Base-by-base conservation (phyloP, 2,888 invertebrate species). In the Drosophila kuntzei region DNA sequence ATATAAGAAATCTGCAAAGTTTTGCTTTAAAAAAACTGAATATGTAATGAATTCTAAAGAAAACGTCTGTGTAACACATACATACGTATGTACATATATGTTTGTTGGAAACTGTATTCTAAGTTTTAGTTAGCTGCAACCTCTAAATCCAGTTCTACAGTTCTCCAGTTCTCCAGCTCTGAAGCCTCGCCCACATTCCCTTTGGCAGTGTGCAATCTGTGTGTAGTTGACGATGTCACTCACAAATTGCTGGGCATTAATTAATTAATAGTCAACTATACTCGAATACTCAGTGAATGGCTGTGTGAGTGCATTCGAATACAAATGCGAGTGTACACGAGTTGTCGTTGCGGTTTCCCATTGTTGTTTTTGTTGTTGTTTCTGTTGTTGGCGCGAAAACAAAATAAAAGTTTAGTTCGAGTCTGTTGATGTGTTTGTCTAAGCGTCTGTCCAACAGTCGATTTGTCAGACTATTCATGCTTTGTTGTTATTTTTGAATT, bases 211-310 rank as follows among this genome's bases (percentile, higher is more conserved):
- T 18, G 39, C 18, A 18, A 18, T 18, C 18, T 39, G 39, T 16
- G 39, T 36, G 36, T 41, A 59, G 53, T 61, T 51, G 58, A 43
- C 60, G 68, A 67, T 57, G 69, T 60, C 66, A 62, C 51, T 54
- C 50, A 41, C 73, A 76, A 76, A 59, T 65, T 51, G 86, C 64
- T 67, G 57, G 51, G 71, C 71, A 71, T 76, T 79, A 81, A 87
- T 83, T 83, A 83, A 83, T 81, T 87, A 76, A 85, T 65, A 70
- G 73, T 65, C 60, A 60, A 60, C 32, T 58, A 69, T 57, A 64
- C 20, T 39, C 54, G 50, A 54, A 58, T 47, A 41, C 39, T 16
- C 39, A 2, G 20, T 29, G 39, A 69, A 34, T 41, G 16, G 39
- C n/a, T 22, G 12, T 41, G 60, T 60, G 60, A 59, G 58, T 66